Conservation (phyloP, 2,888 invertebrate genomes). For the Pseudanteris insignis region DNA sequence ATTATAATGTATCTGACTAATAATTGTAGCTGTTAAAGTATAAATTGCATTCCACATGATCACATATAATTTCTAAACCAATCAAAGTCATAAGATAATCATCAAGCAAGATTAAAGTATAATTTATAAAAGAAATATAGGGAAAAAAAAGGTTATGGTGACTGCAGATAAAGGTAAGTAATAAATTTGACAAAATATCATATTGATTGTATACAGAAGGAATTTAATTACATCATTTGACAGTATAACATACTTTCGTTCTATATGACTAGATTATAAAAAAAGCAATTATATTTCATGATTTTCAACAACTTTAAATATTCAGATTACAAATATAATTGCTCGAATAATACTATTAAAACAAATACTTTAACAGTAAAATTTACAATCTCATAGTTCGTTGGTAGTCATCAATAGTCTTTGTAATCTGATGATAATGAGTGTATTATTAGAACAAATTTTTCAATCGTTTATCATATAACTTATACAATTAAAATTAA, state of each 20-base stretch:
- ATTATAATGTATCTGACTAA: too few relatives aligned
- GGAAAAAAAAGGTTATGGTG: too few relatives aligned
- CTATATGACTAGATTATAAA: conserved; percentile 64
- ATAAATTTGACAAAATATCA: too few relatives aligned
- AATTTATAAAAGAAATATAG: too few relatives aligned
- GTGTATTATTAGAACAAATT: conserved; percentile 2
- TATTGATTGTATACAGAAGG: conserved; percentile 52
- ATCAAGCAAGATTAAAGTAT: too few relatives aligned
- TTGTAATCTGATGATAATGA: conserved; percentile 16
- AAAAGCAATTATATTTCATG: conserved; percentile 55
- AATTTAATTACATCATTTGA: conserved; percentile 57
- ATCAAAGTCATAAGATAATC: too few relatives aligned
- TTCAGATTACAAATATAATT: conserved; percentile 46
- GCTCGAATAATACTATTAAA: conserved; percentile 47
- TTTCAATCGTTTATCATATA: conserved; percentile 2
- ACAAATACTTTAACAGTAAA: conserved; percentile 31
- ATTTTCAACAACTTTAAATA: conserved; percentile 55
- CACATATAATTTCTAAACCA: too few relatives aligned
- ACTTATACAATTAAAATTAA: conserved; percentile 10
- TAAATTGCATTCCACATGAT: too few relatives aligned
- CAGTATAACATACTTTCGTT: conserved; percentile 57
- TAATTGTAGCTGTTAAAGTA: too few relatives aligned
- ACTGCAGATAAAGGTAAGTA: too few relatives aligned
- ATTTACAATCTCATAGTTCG: conserved; percentile 29
- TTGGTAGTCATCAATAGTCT: conserved; percentile 24